Base-by-base conservation (phyloP, 2,797 vertebrate species). In the Catostomus latipinnis region DNA sequence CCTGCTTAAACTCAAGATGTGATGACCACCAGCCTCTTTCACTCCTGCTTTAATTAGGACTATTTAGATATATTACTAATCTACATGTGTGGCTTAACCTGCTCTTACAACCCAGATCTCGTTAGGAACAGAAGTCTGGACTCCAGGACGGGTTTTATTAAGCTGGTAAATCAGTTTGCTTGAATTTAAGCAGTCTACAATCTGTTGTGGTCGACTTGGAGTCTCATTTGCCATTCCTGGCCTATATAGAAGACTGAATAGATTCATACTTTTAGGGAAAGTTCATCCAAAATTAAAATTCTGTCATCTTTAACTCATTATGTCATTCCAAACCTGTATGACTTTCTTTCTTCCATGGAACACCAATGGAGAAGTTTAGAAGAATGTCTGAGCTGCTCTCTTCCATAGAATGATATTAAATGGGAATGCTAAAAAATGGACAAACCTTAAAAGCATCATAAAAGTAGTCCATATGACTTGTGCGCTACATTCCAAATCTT, bases 51-150 rank as follows among this genome's bases (percentile, higher is more conserved):
- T 52, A 66, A 62, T 54, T 34, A 61, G 74, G 80, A 50, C 81
- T 77, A 82, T 81, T 86, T 58, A 86, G 86, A 85, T 86, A 52
- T 80, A 87, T 82, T 86, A 82, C 87, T 91, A 90, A 92, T 90
- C 86, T 83, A 62, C 5, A 79, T 84, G 71, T 86, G 65, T 84
- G 83, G 83, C 82, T 87, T 74, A 86, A 86, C 85, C 86, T 79
- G 62, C 65, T 87, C 77, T 81, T 58, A 82, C 69, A 80, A 86
- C 56, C 77, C 66, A 74, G 80, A 66, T 74, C 72, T 61, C 63
- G 12, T 82, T 80, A 80, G 58, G n/a, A 18, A 61, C 52, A 62
- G 48, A 68, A 46, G 71, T 79, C 18, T 73, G 57, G 10, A 9
- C 71, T 34, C 1, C 13, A 56, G 72, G 50, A 18, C 3, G 52